phyloP scores from a whole-genome alignment of 2,797 vertebrate species.

The Crossoptilon crossoptilon region DNA sequence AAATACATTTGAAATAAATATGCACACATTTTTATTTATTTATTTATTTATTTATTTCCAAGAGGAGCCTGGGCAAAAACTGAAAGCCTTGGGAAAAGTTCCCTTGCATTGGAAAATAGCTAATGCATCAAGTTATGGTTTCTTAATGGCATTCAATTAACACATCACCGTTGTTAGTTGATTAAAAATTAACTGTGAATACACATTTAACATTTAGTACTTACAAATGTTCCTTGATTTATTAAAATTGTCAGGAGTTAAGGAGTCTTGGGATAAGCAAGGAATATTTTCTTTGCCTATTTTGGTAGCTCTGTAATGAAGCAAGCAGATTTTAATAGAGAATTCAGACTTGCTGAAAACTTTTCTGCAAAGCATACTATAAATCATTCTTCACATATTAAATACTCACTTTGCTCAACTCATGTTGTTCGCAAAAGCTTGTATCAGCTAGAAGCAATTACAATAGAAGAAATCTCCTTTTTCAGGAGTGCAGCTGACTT shows the following conservation, averaged over 20 bases:
- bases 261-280: constrained; percentile 76
- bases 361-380: constrained; percentile 71
- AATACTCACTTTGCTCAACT: constrained; percentile 2
- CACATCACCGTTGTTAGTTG: constrained; percentile 81
- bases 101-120: constrained; percentile 76
- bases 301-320: constrained; percentile 67
- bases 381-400: constrained; percentile 78
- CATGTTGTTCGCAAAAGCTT: not conserved
- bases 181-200: constrained; percentile 85
- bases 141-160: constrained; percentile 83
- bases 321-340: constrained; percentile 67
- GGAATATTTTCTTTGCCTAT: constrained; percentile 76
- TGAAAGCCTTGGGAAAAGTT: constrained; percentile 77
- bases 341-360: constrained; percentile 73
- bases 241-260: constrained; percentile 79
- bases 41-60: not conserved
- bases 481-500: not conserved
- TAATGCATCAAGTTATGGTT: constrained; percentile 81
- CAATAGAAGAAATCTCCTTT: not conserved
- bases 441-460: not conserved
- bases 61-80: constrained; percentile 65
- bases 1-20: constrained; percentile 47
- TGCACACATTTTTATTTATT: not conserved
- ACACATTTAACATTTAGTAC: constrained; percentile 80
- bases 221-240: constrained; percentile 82